phyloP scores from a whole-genome alignment of 2,113 vertebrate genomes.

The Otolemur garnettii region DNA sequence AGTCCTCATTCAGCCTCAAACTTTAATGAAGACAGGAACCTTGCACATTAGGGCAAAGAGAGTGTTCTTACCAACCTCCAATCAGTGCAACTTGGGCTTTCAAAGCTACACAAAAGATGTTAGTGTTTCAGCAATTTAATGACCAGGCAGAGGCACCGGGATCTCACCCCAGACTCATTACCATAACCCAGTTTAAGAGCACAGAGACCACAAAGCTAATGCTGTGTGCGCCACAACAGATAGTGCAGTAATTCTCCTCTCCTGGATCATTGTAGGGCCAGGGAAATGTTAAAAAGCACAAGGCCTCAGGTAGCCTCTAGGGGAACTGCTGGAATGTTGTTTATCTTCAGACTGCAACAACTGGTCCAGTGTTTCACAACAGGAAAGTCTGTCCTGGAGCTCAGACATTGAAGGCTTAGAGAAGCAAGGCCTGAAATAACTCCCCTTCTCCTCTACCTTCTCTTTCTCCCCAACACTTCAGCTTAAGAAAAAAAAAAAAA shows the following conservation, averaged over 20 bases:
- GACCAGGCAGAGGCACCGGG: background rate
- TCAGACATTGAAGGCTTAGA: constrained; percentile 79
- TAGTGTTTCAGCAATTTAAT: constrained; percentile 54
- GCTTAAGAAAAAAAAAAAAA: background rate
- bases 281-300: constrained; percentile 72
- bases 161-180: constrained; percentile 20
- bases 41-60: constrained; percentile 25
- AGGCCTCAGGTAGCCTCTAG: constrained; percentile 53
- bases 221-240: constrained; percentile 3
- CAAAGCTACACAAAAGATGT: constrained; percentile 54
- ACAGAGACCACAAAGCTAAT: constrained; percentile 41
- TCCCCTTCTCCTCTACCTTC: constrained; percentile 54
- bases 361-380: constrained; percentile 85
- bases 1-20: constrained; percentile 8
- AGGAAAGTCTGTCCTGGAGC: constrained; percentile 79
- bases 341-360: constrained; percentile 82
- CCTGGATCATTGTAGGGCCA: constrained; percentile 40
- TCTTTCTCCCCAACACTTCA: background rate
- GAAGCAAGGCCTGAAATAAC: constrained; percentile 86
- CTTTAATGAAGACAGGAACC: constrained; percentile 63
- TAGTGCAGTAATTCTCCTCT: background rate
- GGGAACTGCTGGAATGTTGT: constrained; percentile 81
- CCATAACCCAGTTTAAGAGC: constrained; percentile 39
- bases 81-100: constrained; percentile 12
- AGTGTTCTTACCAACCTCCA: constrained; percentile 48